Evolutionary conservation across 1,140 invertebrate species (phyloP), one percentile per base, ranked within the genome.

Genomic region (Leptopilina clavipes): DNA sequence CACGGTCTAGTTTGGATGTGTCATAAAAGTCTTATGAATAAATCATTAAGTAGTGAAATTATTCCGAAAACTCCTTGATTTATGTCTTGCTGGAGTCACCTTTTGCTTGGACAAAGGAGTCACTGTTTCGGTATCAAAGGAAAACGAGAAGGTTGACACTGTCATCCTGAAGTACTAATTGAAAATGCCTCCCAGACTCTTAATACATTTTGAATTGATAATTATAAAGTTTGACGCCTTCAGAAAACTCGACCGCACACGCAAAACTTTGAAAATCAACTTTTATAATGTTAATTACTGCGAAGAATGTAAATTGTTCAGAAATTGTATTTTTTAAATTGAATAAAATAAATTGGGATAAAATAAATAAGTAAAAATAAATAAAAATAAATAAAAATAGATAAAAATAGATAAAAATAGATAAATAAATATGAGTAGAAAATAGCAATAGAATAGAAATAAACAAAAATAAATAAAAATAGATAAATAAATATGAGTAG

Each of bases 241-340:
- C 17, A n/a, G 18, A 59, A 19, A 11, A n/a, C 45, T n/a, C 45
- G 1, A 48, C 5, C 45, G 1, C 43, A 44, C 43, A 7, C 43
- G n/a, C n/a, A n/a, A 48, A 48, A 48, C 45, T n/a, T 48, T n/a
- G 45, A 48, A 48, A 48, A 48, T 48, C n/a, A 48, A 48, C 45
- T 31, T n/a, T 14, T 48, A 14, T n/a, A n/a, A 12, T n/a, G 45
- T 5, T n/a, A 48, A 48, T 48, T 48, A 48, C 45, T 44, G 9
- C 43, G 8, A 11, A 44, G 43, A 44, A 9, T 9, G 1, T 3
- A 44, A 2, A 14, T 44, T n/a, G n/a, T n/a, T n/a, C n/a, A n/a
- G n/a, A n/a, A n/a, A n/a, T n/a, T n/a, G n/a, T n/a, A n/a, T n/a
- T n/a, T n/a, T n/a, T n/a, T n/a, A n/a, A n/a, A n/a, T n/a, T n/a